phyloP scores from a whole-genome alignment of 2,888 invertebrate genomes.

The Idaea biselata region DNA sequence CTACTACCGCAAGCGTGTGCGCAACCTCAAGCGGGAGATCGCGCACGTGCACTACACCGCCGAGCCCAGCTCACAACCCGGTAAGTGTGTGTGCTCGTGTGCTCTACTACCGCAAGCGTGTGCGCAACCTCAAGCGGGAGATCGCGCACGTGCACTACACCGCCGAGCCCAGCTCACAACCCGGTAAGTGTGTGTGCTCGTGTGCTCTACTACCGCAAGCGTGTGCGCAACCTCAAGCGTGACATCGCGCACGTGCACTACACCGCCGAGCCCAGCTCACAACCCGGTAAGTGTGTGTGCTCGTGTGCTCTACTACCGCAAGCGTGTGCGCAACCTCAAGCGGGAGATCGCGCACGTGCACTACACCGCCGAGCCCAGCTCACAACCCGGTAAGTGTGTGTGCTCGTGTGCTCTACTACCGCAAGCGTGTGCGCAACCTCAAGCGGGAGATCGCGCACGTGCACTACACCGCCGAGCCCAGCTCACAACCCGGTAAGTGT shows the following conservation, averaged over 20 bases:
- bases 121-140: constrained; percentile 91
- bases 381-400: constrained; percentile 78
- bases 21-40: constrained; percentile 91
- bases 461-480: constrained; percentile 91
- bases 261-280: constrained; percentile 87
- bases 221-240: constrained; percentile 90
- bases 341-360: constrained; percentile 93
- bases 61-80: constrained; percentile 84
- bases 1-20: constrained; percentile 90
- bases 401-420: constrained; percentile 87
- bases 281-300: constrained; percentile 72
- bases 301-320: constrained; percentile 88
- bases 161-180: constrained; percentile 84
- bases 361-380: constrained; percentile 82
- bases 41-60: constrained; percentile 93
- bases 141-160: constrained; percentile 88
- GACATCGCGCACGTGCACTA: constrained; percentile 95
- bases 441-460: constrained; percentile 94
- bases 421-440: constrained; percentile 88
- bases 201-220: constrained; percentile 88
- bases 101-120: constrained; percentile 90
- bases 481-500: constrained; percentile 79
- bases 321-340: constrained; percentile 90
- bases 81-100: constrained; percentile 62
- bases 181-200: constrained; percentile 78